Conservation (phyloP, 2,888 invertebrate genomes). For the Julus scanicus region DNA sequence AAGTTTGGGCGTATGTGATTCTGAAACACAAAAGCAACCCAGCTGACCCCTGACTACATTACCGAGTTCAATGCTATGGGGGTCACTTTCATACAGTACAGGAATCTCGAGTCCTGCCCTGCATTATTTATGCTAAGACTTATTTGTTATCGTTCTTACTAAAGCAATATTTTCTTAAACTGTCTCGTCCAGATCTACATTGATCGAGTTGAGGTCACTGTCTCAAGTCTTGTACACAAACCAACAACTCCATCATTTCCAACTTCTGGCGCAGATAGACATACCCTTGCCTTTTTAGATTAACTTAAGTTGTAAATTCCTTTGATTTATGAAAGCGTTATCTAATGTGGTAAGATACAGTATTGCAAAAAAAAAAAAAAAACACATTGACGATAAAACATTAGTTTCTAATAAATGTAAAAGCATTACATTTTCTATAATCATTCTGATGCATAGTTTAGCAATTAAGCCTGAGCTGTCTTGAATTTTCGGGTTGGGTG, state of each 20-base stretch:
- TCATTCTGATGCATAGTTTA: background rate
- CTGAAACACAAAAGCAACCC: background rate
- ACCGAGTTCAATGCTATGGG: background rate
- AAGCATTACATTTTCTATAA: background rate
- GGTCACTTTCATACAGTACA: background rate
- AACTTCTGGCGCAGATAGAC: background rate
- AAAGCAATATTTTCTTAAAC: background rate
- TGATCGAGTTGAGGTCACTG: conserved; percentile 12
- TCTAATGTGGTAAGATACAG: background rate
- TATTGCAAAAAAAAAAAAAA: too few relatives aligned
- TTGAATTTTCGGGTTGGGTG: conserved; percentile 17
- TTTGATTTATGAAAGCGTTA: background rate
- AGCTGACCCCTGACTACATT: conserved; percentile 11
- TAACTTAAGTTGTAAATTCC: background rate
- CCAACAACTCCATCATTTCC: background rate
- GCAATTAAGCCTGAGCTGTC: background rate
- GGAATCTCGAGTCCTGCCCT: background rate
- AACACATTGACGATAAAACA: background rate
- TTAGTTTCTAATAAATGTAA: background rate
- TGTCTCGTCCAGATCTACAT: background rate
- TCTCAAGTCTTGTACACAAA: background rate
- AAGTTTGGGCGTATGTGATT: background rate
- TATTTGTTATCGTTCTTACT: conserved; percentile 12
- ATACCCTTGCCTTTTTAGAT: background rate
- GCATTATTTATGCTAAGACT: background rate